Evolutionary conservation across 2,113 vertebrate species (phyloP).

Genomic region (Mohoua ochrocephala): DNA sequence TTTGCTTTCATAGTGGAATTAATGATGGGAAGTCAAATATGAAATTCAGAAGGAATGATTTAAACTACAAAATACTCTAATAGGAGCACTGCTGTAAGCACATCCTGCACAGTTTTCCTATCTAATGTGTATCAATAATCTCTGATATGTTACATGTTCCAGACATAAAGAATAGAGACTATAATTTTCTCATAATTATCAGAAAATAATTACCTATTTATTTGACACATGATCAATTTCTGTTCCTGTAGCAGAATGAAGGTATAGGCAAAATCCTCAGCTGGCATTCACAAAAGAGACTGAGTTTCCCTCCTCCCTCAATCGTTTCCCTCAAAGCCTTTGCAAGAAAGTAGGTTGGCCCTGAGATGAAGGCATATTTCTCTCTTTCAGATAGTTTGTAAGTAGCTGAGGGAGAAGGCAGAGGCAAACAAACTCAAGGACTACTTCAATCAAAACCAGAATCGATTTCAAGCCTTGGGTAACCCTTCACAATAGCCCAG

Average conservation of each 20-base stretch:
- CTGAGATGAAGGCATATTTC: not conserved
- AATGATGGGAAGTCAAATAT: not conserved
- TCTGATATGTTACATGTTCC: not conserved
- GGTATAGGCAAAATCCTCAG: not conserved
- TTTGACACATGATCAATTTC: not conserved
- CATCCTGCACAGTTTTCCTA: not conserved
- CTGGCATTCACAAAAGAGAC: not conserved
- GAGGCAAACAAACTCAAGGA: not conserved
- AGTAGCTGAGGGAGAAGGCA: not conserved
- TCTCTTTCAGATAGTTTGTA: not conserved
- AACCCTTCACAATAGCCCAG: not conserved
- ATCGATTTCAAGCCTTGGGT: not conserved
- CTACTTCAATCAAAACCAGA: not conserved
- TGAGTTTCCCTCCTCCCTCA: not conserved
- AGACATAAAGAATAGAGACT: not conserved
- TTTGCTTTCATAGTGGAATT: not conserved
- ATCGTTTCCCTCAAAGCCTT: not conserved
- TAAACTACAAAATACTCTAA: not conserved
- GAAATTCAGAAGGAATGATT: not conserved
- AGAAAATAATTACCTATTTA: not conserved
- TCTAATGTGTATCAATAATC: not conserved
- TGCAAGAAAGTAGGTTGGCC: not conserved
- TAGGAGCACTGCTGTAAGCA: not conserved
- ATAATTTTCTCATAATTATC: not conserved
- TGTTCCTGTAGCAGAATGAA: not conserved